A percentile compares a stretch with the other conserved stretches of the same genome.
Conservation (phyloP, 1,140 invertebrate genomes). For the Drosophila leontia region DNA sequence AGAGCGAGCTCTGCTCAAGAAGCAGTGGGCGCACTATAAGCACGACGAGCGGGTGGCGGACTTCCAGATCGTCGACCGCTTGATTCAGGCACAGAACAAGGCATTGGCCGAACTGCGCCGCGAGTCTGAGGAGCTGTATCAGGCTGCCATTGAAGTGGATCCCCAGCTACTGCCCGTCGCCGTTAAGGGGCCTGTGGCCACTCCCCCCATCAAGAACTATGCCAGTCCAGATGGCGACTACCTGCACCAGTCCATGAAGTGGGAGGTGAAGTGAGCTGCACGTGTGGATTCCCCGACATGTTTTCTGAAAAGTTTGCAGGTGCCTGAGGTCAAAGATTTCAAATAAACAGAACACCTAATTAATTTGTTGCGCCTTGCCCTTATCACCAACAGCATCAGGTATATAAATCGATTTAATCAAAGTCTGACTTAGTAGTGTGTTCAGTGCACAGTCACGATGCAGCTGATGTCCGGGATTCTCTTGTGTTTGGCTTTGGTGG, state of each 20-base stretch:
- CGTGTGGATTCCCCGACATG: background rate
- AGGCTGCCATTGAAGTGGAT: constrained; percentile 93
- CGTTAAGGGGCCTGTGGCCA: constrained; percentile 89
- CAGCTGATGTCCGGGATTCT: constrained; percentile 1
- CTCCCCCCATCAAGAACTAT: constrained; percentile 92
- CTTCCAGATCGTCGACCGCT: constrained; percentile 88
- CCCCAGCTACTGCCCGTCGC: constrained; percentile 88
- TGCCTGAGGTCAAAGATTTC: constrained; percentile 24
- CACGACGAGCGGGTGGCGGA: constrained; percentile 87
- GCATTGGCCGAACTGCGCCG: constrained; percentile 91
- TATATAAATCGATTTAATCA: background rate
- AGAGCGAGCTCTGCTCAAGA: constrained; percentile 87
- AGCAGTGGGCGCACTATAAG: constrained; percentile 91
- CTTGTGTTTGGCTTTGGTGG: background rate
- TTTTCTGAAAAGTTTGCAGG: background rate
- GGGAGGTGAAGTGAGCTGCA: constrained; percentile 85
- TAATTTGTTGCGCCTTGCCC: constrained; percentile 1
- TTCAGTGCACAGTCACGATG: background rate
- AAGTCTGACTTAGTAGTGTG: background rate
- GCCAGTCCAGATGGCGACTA: constrained; percentile 93
- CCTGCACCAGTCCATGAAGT: constrained; percentile 92
- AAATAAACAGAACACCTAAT: constrained; percentile 42
- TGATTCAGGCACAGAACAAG: constrained; percentile 89
- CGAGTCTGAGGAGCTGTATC: constrained; percentile 93
- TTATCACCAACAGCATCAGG: background rate